A percentile compares a stretch with the other conserved stretches of the same genome.
These are phyloP conservation scores for Oreotrochilus melanogaster DNA, from an alignment of 2,113 vertebrate genomes.

Conservation along the genomic window DNA sequence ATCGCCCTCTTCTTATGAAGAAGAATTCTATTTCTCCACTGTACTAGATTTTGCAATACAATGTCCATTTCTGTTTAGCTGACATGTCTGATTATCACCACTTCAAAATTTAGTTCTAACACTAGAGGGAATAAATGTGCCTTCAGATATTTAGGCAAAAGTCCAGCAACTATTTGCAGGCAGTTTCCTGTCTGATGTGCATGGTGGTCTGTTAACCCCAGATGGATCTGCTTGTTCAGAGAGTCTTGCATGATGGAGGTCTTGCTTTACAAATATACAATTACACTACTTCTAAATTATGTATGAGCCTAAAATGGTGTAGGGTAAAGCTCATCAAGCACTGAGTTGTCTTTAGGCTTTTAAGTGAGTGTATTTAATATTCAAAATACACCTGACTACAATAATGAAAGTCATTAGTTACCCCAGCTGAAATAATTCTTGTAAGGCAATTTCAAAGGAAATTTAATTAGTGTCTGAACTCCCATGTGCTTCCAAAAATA, in stretches of 20 bases:
- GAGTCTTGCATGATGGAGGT: not conserved
- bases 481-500: not conserved
- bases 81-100: not conserved
- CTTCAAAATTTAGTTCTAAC: slow-evolving; percentile 11
- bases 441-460: not conserved
- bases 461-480: not conserved
- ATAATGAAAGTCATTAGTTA: not conserved
- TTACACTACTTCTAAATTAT: not conserved
- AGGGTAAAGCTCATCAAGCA: not conserved
- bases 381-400: not conserved
- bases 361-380: not conserved
- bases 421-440: not conserved
- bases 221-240: not conserved
- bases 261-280: not conserved
- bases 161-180: not conserved
- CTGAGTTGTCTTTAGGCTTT: not conserved
- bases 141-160: slow-evolving; percentile 23
- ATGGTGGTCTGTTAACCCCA: not conserved
- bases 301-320: not conserved
- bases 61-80: not conserved
- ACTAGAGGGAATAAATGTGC: not conserved
- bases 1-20: not conserved
- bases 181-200: not conserved
- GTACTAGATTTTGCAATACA: slow-evolving; percentile 35
- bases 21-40: not conserved